Percentiles rank a stretch among this genome's conserved stretches.
These are phyloP conservation scores for Scophthalmus maximus DNA, from an alignment of 2,113 vertebrate species.

Conservation along the genomic window DNA sequence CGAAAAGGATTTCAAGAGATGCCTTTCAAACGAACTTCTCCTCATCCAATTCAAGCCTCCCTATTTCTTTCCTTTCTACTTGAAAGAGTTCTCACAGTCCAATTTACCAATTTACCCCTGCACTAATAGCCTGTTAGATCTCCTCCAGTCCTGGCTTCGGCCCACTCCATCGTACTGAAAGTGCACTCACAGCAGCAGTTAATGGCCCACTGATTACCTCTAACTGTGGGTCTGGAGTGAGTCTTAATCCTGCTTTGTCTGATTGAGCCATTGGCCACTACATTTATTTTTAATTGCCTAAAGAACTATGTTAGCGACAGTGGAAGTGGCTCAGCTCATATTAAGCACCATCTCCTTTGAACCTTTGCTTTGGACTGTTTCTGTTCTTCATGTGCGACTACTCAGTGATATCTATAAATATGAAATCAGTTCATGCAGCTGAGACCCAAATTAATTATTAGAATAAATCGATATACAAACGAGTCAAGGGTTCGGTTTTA, in stretches of 20 bases:
- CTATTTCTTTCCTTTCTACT: slow-evolving; percentile 18
- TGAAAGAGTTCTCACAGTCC: slow-evolving; percentile 16
- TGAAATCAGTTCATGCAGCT: slow-evolving; percentile 1
- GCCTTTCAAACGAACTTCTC: neutral
- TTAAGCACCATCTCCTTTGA: neutral
- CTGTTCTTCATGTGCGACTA: neutral
- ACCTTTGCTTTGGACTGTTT: too few relatives aligned
- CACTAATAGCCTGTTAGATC: slow-evolving; percentile 17
- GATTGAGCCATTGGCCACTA: neutral
- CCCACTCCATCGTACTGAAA: slow-evolving; percentile 9
- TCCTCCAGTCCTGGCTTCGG: slow-evolving; percentile 16
- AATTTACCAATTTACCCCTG: slow-evolving; percentile 41
- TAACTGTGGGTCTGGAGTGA: slow-evolving; percentile 3
- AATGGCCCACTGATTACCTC: slow-evolving; percentile 12
- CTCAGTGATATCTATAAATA: neutral
- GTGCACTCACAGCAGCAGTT: slow-evolving; percentile 20
- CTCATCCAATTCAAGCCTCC: neutral
- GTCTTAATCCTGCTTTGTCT: slow-evolving; percentile 35
- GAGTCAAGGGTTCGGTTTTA: too few relatives aligned
- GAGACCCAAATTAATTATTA: too few relatives aligned
- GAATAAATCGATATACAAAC: too few relatives aligned
- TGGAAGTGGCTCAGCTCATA: neutral
- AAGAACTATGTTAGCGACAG: neutral
- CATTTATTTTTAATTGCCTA: slow-evolving; percentile 7
- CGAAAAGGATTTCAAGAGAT: too few relatives aligned